Percentiles rank a stretch among this genome's conserved stretches.
These are phyloP conservation scores for Antigone vipio DNA, from an alignment of 2,113 vertebrate genomes.

Conservation along the genomic window DNA sequence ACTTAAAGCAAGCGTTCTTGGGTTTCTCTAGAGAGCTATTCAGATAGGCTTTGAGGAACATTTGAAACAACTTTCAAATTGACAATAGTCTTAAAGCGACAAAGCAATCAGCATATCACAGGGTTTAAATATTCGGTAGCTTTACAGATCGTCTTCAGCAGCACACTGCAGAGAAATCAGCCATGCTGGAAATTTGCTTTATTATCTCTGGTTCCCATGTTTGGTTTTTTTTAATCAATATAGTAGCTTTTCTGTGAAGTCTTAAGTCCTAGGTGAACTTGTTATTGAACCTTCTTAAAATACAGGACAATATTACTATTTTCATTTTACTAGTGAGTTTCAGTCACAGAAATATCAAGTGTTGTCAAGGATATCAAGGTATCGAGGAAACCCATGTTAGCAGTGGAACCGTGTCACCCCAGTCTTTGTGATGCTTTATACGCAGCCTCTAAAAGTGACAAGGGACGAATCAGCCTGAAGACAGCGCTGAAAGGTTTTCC, in stretches of 20 bases:
- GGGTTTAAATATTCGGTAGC: not conserved
- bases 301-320: not conserved
- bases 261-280: not conserved
- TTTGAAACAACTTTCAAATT: not conserved
- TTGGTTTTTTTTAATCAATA: not conserved
- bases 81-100: not conserved
- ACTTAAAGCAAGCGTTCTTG: not conserved
- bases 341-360: not conserved
- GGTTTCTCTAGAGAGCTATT: not conserved
- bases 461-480: not conserved
- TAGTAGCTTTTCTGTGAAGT: not conserved
- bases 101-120: not conserved
- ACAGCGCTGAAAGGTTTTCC: not conserved
- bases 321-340: not conserved
- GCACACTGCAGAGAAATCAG: not conserved
- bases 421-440: not conserved
- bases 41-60: not conserved
- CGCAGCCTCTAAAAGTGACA: not conserved
- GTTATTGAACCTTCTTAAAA: not conserved
- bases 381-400: not conserved
- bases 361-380: not conserved
- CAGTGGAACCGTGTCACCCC: not conserved
- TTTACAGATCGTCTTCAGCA: not conserved
- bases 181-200: not conserved
- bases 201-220: accelerated